Conservation (phyloP, 2,797 vertebrate genomes). For the Champsocephalus esox region DNA sequence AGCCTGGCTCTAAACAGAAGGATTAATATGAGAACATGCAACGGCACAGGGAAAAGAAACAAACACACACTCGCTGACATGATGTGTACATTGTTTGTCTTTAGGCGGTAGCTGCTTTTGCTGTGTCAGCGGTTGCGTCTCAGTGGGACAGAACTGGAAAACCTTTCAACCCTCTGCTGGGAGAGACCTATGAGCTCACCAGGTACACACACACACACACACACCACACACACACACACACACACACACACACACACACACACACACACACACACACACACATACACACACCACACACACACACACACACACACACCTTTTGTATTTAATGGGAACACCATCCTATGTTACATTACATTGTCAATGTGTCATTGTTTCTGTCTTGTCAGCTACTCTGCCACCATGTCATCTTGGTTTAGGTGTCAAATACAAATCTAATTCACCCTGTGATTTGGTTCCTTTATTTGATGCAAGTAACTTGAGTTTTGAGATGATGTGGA, state of each 20-base stretch:
- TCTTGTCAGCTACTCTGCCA: no score
- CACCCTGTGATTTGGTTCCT: no score
- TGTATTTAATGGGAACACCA: no score
- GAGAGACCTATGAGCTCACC: conserved; percentile 96
- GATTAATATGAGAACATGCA: neutral
- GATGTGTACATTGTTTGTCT: conserved; percentile 15
- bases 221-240: conserved; percentile 2
- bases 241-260: neutral
- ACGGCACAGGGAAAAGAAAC: no score
- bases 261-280: neutral
- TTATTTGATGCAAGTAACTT: no score
- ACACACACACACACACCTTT: neutral
- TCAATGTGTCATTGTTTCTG: no score
- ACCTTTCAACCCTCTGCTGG: conserved; percentile 96
- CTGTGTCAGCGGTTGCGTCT: conserved; percentile 96
- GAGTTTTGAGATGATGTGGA: no score
- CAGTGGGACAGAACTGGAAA: conserved; percentile 99
- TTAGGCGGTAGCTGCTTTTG: conserved; percentile 94
- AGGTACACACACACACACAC: conserved; percentile 81
- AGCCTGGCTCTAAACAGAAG: no score
- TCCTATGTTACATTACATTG: no score
- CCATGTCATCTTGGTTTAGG: no score
- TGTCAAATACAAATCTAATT: no score
- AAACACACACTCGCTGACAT: no score
- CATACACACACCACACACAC: neutral